Evolutionary conservation across 2,113 vertebrate genomes (phyloP), one percentile per base, ranked within the genome.

Genomic region (Cichladusa arquata): DNA sequence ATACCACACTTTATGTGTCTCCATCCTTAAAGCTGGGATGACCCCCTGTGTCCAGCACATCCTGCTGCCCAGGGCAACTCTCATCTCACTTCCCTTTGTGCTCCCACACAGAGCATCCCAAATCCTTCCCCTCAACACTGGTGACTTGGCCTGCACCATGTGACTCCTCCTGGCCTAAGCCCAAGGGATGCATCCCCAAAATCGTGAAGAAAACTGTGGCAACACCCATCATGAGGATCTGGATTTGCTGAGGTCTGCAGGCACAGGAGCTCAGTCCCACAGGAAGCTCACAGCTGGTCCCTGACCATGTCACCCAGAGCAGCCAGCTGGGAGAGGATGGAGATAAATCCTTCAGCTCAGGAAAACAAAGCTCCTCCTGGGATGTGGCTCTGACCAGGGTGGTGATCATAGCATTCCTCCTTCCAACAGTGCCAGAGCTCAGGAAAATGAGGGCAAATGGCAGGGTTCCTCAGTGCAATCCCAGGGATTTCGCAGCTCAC

Each of bases 371-470:
- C 2, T 13, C 36, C 40, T 61, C 34, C 36, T 2, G 2, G 54
- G 29, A 38, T 6, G 14, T 3, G 53, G 66, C 57, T 31, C 25
- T 5, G 3, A 33, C 1, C 31, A 5, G 25, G 50, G n/a, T 1
- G 2, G 34, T 12, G 26, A 53, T 34, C 72, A 42, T 53, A 64
- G 57, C 70, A 71, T 79, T 23, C 1, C 66, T 17, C 10, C 45
- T 72, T 67, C 67, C 86, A 11, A 0, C 0, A 0, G 31, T 5
- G 45, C 73, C 8, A 0, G 38, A 61, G 67, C 86, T 47, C 1
- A 0, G 56, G 33, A 25, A 48, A 64, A 77, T 0, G 0, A 56
- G 83, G 64, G 58, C 53, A 31, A 47, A 6, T 5, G 36, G 44
- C 11, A 4, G 14, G 54, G 86, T 26, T 66, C 67, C 50, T n/a